A percentile compares a stretch with the other conserved stretches of the same genome.
Conservation (phyloP, 1,140 invertebrate genomes). For the Nasonia vitripennis region DNA sequence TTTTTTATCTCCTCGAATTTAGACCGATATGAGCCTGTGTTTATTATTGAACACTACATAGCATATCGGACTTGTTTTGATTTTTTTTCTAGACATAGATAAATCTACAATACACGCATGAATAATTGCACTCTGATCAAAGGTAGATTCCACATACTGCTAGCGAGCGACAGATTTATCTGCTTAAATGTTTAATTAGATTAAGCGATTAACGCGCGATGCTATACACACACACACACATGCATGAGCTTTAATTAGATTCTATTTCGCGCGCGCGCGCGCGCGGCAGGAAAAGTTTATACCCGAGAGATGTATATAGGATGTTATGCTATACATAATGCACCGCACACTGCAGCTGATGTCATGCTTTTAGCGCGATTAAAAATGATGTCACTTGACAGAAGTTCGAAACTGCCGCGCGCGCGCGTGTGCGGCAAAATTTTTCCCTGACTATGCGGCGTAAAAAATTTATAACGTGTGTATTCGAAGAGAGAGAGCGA, state of each 20-base stretch:
- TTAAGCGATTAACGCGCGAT: neutral
- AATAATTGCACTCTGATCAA: too few relatives aligned
- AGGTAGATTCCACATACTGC: too few relatives aligned
- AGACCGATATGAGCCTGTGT: too few relatives aligned
- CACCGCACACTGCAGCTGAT: neutral
- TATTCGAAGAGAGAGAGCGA: neutral
- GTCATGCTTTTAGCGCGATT: slow-evolving; percentile 29
- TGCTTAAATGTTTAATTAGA: slow-evolving; percentile 4
- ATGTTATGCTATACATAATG: neutral
- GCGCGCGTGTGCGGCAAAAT: neutral
- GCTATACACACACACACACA: too few relatives aligned
- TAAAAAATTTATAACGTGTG: neutral
- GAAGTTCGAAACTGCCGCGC: neutral
- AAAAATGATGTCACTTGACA: slow-evolving; percentile 28
- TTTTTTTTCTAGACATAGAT: too few relatives aligned
- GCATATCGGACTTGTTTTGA: too few relatives aligned
- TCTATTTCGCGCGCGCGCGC: neutral
- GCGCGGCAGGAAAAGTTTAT: neutral
- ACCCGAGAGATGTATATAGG: neutral
- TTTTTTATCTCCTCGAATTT: too few relatives aligned
- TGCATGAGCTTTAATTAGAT: neutral
- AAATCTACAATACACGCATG: neutral
- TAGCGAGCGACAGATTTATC: neutral
- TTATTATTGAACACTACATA: too few relatives aligned
- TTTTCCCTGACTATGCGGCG: neutral